Evolutionary conservation across 2,797 vertebrate species (phyloP), one percentile per base, ranked within the genome.

Genomic region (Mareca penelope): DNA sequence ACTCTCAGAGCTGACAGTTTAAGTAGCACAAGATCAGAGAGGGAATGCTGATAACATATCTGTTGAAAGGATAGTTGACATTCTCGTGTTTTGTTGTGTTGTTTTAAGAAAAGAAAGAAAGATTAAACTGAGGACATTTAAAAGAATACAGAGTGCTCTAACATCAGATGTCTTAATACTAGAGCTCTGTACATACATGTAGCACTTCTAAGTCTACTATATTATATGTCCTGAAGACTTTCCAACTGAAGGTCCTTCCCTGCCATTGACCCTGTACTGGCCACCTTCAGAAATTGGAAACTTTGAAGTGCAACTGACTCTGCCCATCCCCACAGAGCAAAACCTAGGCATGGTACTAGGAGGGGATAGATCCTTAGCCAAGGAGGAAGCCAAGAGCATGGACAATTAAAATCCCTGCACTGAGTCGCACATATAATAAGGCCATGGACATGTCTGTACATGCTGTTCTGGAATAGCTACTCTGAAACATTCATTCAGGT

Each of bases 21-120:
- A 59, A 90, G 52, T 59, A 85, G 76, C n/a, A 37, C 19, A 39
- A 59, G 63, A 46, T 93, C 35, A 64, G 48, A 83, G 80, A 44
- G 24, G 46, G n/a, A 92, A 56, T 26, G 22, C 42, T 69, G 72
- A 37, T 46, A 63, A 15, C 29, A 12, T n/a, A 29, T 9, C 4
- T 81, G 67, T 91, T 91, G 76, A 85, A 70, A 60, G 59, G 23
- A 59, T 68, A 63, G 46, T 63, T 91, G 63, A 40, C 24, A 15
- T 92, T 95, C 85, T 72, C 64, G 73, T 86, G 72, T 21, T 88
- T 70, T 80, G 39, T 79, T 92, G 26, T 64, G 28, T 80, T 85
- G 40, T 44, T 89, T 79, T 52, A 69, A 93, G 72, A 44, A 84
- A 75, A 79, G 60, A 88, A 75, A 89, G 40, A 22, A 60, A 50